phyloP scores from a whole-genome alignment of 2,888 invertebrate genomes.

The Zootermopsis nevadensis region DNA sequence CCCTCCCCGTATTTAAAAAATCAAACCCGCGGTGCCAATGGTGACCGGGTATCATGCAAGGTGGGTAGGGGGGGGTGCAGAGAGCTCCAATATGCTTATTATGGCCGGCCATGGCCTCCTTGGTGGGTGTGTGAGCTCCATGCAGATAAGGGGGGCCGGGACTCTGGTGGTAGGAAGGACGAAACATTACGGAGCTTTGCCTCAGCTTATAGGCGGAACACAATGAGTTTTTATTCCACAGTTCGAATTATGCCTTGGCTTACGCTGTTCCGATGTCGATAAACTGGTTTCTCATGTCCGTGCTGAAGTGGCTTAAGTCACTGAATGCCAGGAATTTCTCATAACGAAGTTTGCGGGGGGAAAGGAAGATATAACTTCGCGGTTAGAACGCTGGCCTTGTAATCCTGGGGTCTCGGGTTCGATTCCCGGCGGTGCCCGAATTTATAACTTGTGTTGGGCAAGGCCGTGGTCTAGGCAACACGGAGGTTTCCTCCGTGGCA shows the following conservation, averaged over 20 bases:
- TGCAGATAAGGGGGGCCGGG: conserved; percentile 32
- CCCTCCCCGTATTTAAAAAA: conserved; percentile 1
- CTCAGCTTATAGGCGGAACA: not conserved
- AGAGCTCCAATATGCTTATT: conserved; percentile 26
- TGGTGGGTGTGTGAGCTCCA: conserved; percentile 20
- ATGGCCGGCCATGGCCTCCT: not conserved
- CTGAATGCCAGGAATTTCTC: not conserved
- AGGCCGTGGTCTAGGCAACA: too few relatives aligned
- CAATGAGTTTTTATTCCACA: conserved; percentile 27
- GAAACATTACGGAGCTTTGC: conserved; percentile 2
- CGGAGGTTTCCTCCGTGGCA: too few relatives aligned
- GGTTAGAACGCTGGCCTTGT: too few relatives aligned
- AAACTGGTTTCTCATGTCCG: not conserved
- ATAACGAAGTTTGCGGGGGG: too few relatives aligned
- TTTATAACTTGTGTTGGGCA: too few relatives aligned
- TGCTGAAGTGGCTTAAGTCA: not conserved
- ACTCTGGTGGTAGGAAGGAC: not conserved
- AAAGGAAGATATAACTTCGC: too few relatives aligned
- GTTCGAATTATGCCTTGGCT: conserved; percentile 4
- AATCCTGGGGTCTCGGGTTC: too few relatives aligned
- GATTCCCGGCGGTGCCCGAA: too few relatives aligned
- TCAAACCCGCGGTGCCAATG: not conserved
- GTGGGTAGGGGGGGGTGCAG: not conserved
- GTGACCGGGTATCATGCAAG: conserved; percentile 21
- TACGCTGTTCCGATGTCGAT: conserved; percentile 10